Evolutionary conservation across 2,113 vertebrate genomes (phyloP), one percentile per base, ranked within the genome.

Genomic region (Cottus gobio): DNA sequence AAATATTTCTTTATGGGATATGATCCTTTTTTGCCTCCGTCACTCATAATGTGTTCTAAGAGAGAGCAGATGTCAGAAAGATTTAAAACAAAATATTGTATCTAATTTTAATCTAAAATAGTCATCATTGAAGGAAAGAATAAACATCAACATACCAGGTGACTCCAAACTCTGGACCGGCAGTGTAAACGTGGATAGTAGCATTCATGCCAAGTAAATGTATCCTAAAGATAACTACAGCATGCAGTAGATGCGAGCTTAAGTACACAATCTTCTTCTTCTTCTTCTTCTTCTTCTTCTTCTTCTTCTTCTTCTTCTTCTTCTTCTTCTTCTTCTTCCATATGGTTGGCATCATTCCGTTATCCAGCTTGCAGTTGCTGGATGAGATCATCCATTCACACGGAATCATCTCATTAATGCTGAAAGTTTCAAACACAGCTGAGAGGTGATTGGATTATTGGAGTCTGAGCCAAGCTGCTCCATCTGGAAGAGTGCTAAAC

Each of bases 381-480:
- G 60, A 64, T 79, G 68, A 82, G 75, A 80, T 85, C 68, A 77
- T 80, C 75, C 57, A 57, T 82, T 83, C 48, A 64, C 30, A 39
- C 50, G 72, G 30, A 80, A 64, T 13, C 44, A 82, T 85, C 72
- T 78, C 36, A 64, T 84, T 75, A 82, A 82, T 36, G 65, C 22
- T 46, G 48, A 67, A 50, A 39, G 28, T 39, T 31, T 46, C 52
- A 11, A 78, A 54, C 62, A 46, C 44, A n/a, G 65, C 54, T 13
- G 66, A 80, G 22, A 15, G 54, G 42, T 69, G 82, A 82, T 56
- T 72, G 79, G 76, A 83, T 86, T 79, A 81, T 75, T 76, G 46
- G 50, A 57, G 70, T 34, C 57, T 65, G 69, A 87, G 78, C 85
- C 80, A 80, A 72, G 26, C 28, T 24, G 75, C 30, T 90, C 79